These are phyloP conservation scores for Trichopoda pennipes DNA, from an alignment of 2,888 invertebrate species.

Conservation along the genomic window DNA sequence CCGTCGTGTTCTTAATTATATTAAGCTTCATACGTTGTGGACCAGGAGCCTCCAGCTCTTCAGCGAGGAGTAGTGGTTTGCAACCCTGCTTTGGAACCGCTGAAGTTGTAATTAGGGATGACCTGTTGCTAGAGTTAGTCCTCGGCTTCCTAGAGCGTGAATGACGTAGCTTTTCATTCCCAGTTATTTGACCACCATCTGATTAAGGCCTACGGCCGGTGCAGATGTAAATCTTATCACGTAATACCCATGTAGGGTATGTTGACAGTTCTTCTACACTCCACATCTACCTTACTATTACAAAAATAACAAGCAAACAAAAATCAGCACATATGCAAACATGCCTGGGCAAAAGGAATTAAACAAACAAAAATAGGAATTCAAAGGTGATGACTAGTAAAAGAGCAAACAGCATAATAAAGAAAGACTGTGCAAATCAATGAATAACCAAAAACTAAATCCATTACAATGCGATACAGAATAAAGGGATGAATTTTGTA, in stretches of 20 bases:
- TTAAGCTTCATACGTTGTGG: too few species aligned
- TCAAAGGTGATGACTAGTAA: constrained; percentile 64
- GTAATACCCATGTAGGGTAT: background rate
- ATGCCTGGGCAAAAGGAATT: constrained; percentile 24
- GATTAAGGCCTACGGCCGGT: too few species aligned
- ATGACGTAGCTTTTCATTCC: too few species aligned
- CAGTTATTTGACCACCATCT: too few species aligned
- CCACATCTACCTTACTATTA: background rate
- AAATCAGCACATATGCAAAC: constrained; percentile 66
- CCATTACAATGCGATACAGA: constrained; percentile 17
- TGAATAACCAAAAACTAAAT: constrained; percentile 47
- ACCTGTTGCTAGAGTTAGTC: too few species aligned
- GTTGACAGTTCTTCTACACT: background rate
- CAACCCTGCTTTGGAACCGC: too few species aligned
- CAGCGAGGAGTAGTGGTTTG: too few species aligned
- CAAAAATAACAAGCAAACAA: constrained; percentile 11
- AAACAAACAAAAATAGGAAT: constrained; percentile 17
- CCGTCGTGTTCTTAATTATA: too few species aligned
- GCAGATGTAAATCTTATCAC: too few species aligned
- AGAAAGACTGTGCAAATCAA: constrained; percentile 37
- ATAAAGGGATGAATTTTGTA: constrained; percentile 22
- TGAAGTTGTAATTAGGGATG: too few species aligned
- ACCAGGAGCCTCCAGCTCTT: too few species aligned
- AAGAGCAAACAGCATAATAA: constrained; percentile 54
- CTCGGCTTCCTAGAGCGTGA: too few species aligned